Base-by-base conservation (phyloP, 2,888 invertebrate genomes). In the Drosophila cracens region DNA sequence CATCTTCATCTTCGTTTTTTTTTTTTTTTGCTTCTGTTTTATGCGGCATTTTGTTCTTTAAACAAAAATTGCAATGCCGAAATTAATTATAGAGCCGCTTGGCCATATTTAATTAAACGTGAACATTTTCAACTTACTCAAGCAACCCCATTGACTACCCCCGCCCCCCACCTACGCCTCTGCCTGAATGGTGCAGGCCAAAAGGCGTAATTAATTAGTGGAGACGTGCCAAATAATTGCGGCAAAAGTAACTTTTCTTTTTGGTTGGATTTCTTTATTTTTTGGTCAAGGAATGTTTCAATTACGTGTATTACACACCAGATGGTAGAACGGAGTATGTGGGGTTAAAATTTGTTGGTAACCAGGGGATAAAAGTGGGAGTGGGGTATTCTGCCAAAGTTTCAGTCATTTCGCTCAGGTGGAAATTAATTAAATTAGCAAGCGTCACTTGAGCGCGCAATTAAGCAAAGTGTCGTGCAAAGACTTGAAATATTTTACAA, bases 371-470 rank as follows among this genome's bases (percentile, higher is more conserved):
- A 21, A n/a, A 29, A 10, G 33, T 1, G 56, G 38, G 51, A 49
- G 2, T n/a, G 27, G 46, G 31, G 43, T 40, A 62, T 49, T 40
- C 56, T 58, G 63, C 65, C 79, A 70, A 89, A 83, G 70, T 87
- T 82, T 85, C 57, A 51, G 57, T 67, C 86, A 72, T 62, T 79
- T 51, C 38, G 61, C 66, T 68, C 87, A 84, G 87, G 90, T 87
- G 82, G 72, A 89, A 84, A 90, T 90, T 84, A 90, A 84, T 90
- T 89, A 90, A 84, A 90, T 90, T 84, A 84, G 90, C 90, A 81
- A 78, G 87, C 90, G 87, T 90, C 80, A 82, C 74, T 79, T 79
- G 74, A 79, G 68, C 82, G 82, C 79, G 65, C 83, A 89, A 89
- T 90, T 89, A 81, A 73, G 77, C 81, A 90, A 83, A 84, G 87